Evolutionary conservation across 2,113 vertebrate genomes (phyloP), one percentile per base, ranked within the genome.

Genomic region (Stomatorhinus ivindoensis): DNA sequence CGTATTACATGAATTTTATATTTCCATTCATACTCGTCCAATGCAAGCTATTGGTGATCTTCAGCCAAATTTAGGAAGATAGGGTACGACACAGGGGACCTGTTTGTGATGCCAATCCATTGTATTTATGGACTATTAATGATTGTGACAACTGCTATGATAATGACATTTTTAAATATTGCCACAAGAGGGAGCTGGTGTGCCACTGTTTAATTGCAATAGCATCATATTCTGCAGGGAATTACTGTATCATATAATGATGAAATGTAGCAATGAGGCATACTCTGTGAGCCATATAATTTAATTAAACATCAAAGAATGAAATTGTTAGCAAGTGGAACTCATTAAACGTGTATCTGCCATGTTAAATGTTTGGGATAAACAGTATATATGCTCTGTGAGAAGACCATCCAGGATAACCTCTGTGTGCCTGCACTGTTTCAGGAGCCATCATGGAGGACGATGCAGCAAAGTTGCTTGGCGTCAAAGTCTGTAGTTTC

Each of bases 401-500:
- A 44, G 13, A 35, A 86, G 47, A 51, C 11, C 15, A 7, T 42
- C 15, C 4, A 42, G 15, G 73, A 80, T 85, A 13, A 9, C 39
- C 47, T 83, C 7, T 8, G 5, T 73, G 39, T 47, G 90, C 82
- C 93, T 4, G 86, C 92, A 90, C 88, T 92, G 15, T 84, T 92
- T 31, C 94, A 99, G 98, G 98, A 89, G 97, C 96, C 2, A 73
- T 97, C 93, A 99, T 99, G 98, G 96, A 97, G 91, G 95, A 96
- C 0, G 90, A 94, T 9, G 98, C 98, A 83, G 93, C 93, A 35
- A 94, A 95, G 9, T 95, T 96, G 17, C 96, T 99, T 88, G 96
- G 93, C 7, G 94, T 99, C 88, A 97, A 94, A 91, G 95, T 95
- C 58, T 98, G 98, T 95, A 93, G 92, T 88, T 99, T 99, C 93